Evolutionary conservation across 2,888 invertebrate genomes (phyloP).

Genomic region (Drosophila tripunctata): DNA sequence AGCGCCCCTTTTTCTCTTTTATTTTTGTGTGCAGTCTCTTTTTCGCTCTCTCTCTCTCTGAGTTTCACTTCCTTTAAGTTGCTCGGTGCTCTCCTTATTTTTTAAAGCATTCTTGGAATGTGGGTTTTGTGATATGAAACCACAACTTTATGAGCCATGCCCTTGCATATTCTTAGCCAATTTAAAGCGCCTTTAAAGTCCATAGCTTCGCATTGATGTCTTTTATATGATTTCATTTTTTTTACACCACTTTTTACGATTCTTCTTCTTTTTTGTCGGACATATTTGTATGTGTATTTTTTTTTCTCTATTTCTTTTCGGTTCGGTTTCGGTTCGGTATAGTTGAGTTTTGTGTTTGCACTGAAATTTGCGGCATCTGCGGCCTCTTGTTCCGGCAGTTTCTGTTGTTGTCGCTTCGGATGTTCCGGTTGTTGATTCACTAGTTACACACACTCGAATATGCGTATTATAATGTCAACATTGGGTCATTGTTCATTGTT

Average conservation of each 20-base stretch:
- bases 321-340: conserved; percentile 11
- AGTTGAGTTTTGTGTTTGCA: conserved; percentile 30
- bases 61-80: background rate
- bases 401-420: conserved; percentile 33
- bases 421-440: conserved; percentile 61
- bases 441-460: conserved; percentile 64
- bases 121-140: conserved; percentile 51
- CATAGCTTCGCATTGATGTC: conserved; percentile 73
- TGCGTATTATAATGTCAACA: conserved; percentile 78
- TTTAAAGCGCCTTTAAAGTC: conserved; percentile 71
- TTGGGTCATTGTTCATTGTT: conserved; percentile 71
- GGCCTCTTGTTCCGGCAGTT: conserved; percentile 60
- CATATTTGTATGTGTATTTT: conserved; percentile 10
- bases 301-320: conserved; percentile 69
- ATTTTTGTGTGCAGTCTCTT: too few species aligned
- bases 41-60: background rate
- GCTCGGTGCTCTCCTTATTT: too few species aligned
- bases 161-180: conserved; percentile 71
- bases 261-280: conserved; percentile 28
- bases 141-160: conserved; percentile 73
- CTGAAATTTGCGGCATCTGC: conserved; percentile 75
- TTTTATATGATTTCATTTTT: conserved; percentile 72
- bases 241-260: conserved; percentile 46
- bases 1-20: background rate
- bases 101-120: conserved; percentile 33